Percentiles rank a stretch among this genome's conserved stretches.
phyloP scores from a whole-genome alignment of 2,113 vertebrate genomes.

The Cyphotilapia sp. region DNA sequence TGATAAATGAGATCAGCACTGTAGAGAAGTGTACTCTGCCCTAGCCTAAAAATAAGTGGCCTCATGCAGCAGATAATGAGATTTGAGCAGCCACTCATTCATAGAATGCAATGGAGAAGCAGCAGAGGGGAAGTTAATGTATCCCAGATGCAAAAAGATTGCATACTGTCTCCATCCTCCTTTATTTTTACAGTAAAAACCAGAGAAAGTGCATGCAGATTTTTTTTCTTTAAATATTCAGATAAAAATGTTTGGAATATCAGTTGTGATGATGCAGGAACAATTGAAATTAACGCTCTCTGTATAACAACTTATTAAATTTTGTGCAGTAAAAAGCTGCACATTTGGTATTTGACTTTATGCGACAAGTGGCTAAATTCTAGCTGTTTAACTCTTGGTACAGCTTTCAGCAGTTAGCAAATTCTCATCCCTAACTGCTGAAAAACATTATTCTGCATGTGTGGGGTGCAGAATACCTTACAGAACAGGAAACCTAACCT shows the following conservation, averaged over 20 bases:
- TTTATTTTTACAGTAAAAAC: background rate
- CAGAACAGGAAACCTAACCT: background rate
- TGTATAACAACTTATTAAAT: rapidly evolving
- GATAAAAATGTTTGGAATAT: background rate
- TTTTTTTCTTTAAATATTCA: background rate
- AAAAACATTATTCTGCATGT: background rate
- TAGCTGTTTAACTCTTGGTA: background rate
- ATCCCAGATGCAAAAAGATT: background rate
- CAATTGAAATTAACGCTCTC: background rate
- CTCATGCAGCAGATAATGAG: slow-evolving; percentile 24
- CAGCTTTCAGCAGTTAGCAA: background rate
- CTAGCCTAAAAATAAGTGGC: slow-evolving; percentile 15
- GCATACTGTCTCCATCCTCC: background rate
- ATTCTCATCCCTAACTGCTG: background rate
- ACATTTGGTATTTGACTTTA: background rate
- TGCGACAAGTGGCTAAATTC: background rate
- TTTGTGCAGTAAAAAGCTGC: background rate
- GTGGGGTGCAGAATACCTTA: background rate
- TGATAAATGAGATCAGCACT: background rate
- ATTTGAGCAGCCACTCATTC: slow-evolving; percentile 12
- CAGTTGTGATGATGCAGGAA: background rate
- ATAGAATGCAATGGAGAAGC: background rate
- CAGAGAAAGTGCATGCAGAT: background rate
- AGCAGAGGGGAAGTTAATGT: background rate
- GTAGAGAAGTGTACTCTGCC: background rate